Evolutionary conservation across 2,888 invertebrate species (phyloP).

Genomic region (Silvanus unidentatus): DNA sequence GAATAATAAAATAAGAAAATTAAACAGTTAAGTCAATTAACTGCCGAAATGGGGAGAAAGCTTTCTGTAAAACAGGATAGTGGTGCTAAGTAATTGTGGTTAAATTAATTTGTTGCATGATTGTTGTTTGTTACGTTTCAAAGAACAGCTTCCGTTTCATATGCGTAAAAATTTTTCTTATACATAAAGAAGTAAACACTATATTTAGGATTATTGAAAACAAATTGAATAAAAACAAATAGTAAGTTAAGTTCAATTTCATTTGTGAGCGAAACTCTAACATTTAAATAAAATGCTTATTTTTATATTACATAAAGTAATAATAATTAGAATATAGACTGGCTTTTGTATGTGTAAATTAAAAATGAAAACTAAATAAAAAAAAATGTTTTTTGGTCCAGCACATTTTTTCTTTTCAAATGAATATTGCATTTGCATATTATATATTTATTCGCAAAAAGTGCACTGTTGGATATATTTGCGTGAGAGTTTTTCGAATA

Average conservation of each 20-base stretch:
- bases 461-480: slow-evolving; percentile 40
- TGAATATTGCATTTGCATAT: slow-evolving; percentile 7
- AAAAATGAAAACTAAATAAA: slow-evolving; percentile 34
- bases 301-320: slow-evolving; percentile 4
- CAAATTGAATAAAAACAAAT: slow-evolving; percentile 5
- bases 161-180: neutral
- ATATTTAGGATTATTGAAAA: slow-evolving; percentile 2
- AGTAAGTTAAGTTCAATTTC: slow-evolving; percentile 10
- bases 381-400: slow-evolving; percentile 27
- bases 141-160: slow-evolving; percentile 6
- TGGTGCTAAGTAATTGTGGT: slow-evolving; percentile 36
- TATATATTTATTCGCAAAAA: slow-evolving; percentile 24
- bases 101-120: slow-evolving; percentile 35
- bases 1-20: no score
- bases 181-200: neutral
- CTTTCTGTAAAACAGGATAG: slow-evolving; percentile 24
- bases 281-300: slow-evolving; percentile 6
- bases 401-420: slow-evolving; percentile 29
- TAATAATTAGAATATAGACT: slow-evolving; percentile 21
- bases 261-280: slow-evolving; percentile 2
- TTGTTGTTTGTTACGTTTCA: slow-evolving; percentile 36
- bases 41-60: slow-evolving; percentile 2
- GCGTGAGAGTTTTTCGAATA: neutral
- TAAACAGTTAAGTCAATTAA: no score
- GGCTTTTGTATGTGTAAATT: slow-evolving; percentile 39